phyloP scores from a whole-genome alignment of 2,797 vertebrate species.

The Gastrophryne carolinensis region DNA sequence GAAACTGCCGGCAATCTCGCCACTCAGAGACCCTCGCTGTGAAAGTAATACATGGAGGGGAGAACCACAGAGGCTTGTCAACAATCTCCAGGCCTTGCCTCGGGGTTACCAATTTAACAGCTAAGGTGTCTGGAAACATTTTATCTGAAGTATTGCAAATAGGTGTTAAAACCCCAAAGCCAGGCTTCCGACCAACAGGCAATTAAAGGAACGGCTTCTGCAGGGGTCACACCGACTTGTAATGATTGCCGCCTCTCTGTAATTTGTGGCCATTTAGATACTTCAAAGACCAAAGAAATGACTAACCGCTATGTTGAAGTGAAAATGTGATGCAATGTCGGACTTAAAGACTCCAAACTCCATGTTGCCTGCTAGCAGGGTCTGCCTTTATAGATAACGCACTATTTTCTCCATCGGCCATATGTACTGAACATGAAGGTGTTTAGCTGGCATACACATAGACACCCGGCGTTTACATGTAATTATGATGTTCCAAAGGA shows the following conservation, averaged over 20 bases:
- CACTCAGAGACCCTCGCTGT: conserved; percentile 35
- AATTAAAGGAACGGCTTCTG: conserved; percentile 38
- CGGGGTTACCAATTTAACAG: conserved; percentile 33
- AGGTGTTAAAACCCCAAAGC: conserved; percentile 36
- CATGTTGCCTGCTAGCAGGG: neutral
- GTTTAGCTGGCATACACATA: neutral
- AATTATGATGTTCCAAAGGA: conserved; percentile 15
- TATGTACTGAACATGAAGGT: neutral
- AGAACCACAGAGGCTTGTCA: conserved; percentile 34
- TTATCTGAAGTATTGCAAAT: conserved; percentile 39
- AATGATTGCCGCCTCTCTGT: conserved; percentile 41
- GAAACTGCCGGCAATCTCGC: conserved; percentile 22
- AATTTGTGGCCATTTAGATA: conserved; percentile 46
- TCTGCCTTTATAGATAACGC: neutral
- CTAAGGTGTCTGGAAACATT: conserved; percentile 41
- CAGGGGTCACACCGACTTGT: conserved; percentile 15
- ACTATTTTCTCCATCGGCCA: neutral
- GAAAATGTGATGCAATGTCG: conserved; percentile 12
- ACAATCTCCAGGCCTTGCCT: conserved; percentile 31
- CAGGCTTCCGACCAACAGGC: conserved; percentile 23
- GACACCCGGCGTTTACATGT: neutral
- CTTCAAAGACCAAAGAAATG: conserved; percentile 25
- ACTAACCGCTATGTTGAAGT: conserved; percentile 26
- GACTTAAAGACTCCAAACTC: conserved; percentile 19
- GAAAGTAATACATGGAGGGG: conserved; percentile 27